phyloP scores from a whole-genome alignment of 2,888 invertebrate genomes.

The Melangyna quadrimaculata region DNA sequence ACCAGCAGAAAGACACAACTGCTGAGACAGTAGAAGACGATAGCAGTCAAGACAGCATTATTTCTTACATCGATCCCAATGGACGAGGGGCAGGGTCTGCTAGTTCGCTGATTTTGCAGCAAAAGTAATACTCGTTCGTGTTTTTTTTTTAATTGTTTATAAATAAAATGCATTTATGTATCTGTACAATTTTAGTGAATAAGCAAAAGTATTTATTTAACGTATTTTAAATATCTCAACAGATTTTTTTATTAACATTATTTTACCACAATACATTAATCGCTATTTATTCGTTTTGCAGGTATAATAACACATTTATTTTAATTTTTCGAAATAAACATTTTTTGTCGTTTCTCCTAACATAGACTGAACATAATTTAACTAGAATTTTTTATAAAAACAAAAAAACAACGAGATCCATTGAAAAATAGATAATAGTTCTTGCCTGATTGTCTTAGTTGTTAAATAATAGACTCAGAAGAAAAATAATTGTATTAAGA shows the following conservation, averaged over 20 bases:
- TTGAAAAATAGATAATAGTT: conserved; percentile 13
- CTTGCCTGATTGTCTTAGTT: conserved; percentile 58
- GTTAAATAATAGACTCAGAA: conserved; percentile 30
- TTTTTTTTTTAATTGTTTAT: conserved; percentile 37
- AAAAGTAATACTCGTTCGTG: conserved; percentile 56
- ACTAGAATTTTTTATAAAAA: conserved; percentile 47
- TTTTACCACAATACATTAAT: conserved; percentile 30
- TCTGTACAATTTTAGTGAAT: conserved; percentile 53
- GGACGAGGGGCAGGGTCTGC: conserved; percentile 51
- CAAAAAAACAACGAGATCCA: conserved; percentile 52
- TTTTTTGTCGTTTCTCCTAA: conserved; percentile 49
- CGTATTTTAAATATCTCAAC: conserved; percentile 53
- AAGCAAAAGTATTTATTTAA: conserved; percentile 67
- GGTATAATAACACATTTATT: background rate
- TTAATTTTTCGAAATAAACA: conserved; percentile 5
- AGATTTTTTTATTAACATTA: conserved; percentile 4
- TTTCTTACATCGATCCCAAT: conserved; percentile 80
- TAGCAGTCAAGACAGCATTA: conserved; percentile 80
- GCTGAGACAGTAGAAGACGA: conserved; percentile 79
- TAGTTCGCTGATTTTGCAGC: conserved; percentile 34
- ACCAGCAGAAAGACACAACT: conserved; percentile 14
- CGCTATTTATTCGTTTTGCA: conserved; percentile 28
- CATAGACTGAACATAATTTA: conserved; percentile 65
- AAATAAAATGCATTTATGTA: conserved; percentile 35
- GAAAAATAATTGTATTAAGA: conserved; percentile 42